phyloP scores from a whole-genome alignment of 1,140 invertebrate genomes.

The Drosophila parvula region DNA sequence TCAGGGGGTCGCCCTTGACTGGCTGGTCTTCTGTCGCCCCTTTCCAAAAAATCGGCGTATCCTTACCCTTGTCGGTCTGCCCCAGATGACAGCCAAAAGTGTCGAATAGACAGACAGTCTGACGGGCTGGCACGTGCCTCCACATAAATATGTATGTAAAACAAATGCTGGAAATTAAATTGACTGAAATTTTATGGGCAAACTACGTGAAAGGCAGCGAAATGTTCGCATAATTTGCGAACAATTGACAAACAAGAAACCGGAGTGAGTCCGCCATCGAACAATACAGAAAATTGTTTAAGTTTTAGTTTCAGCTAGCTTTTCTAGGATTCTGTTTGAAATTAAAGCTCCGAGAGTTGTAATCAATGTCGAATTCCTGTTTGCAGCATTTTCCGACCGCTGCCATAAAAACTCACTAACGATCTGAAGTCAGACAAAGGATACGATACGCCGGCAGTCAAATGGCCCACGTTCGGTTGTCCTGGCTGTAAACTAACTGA shows the following conservation, averaged over 20 bases:
- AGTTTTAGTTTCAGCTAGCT: not conserved
- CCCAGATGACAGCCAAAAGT: conserved; percentile 33
- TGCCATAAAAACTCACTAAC: conserved; percentile 38
- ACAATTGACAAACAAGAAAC: conserved; percentile 42
- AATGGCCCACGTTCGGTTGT: conserved; percentile 14
- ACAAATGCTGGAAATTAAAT: conserved; percentile 55
- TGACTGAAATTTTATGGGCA: conserved; percentile 59
- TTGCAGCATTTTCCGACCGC: conserved; percentile 6
- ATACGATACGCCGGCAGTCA: not conserved
- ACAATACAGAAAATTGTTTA: not conserved
- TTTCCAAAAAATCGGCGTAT: not conserved
- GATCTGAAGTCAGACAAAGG: conserved; percentile 42
- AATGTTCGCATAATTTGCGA: conserved; percentile 54
- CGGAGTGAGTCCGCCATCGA: too few relatives aligned
- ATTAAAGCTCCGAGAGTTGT: not conserved
- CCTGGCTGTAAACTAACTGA: conserved; percentile 47
- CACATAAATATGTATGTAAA: conserved; percentile 57
- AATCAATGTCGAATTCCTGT: conserved; percentile 1
- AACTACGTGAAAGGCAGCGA: conserved; percentile 57
- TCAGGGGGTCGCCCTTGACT: conserved; percentile 31
- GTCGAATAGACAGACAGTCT: conserved; percentile 38
- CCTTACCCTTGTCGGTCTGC: conserved; percentile 13
- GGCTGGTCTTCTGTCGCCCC: not conserved
- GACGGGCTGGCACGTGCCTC: conserved; percentile 45
- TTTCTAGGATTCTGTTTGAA: not conserved